phyloP scores from a whole-genome alignment of 2,888 invertebrate species.

The Sericinus montela region DNA sequence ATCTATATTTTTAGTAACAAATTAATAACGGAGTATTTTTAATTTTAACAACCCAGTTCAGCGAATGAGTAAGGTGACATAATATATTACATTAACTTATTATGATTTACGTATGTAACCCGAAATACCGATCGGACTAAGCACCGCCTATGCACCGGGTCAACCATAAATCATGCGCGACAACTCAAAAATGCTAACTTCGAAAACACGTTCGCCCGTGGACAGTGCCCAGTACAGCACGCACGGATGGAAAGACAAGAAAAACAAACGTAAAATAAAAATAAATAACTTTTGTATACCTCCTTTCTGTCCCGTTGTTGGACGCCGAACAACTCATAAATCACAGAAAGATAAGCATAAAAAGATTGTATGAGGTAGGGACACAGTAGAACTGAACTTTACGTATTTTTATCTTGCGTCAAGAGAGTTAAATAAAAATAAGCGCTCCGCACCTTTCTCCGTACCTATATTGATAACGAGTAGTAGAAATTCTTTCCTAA shows the following conservation, averaged over 20 bases:
- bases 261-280: constrained; percentile 78
- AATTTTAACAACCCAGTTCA: constrained; percentile 23
- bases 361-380: constrained; percentile 77
- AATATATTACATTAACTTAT: constrained; percentile 33
- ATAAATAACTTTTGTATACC: constrained; percentile 79
- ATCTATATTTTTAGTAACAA: neutral
- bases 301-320: constrained; percentile 77
- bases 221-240: constrained; percentile 74
- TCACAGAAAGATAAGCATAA: constrained; percentile 79
- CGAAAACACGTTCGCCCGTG: constrained; percentile 73
- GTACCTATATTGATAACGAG: no score
- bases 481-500: no score
- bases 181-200: constrained; percentile 78
- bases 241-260: constrained; percentile 73
- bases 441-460: constrained; percentile 57
- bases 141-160: constrained; percentile 72
- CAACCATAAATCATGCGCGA: constrained; percentile 73
- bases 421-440: constrained; percentile 51
- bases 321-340: constrained; percentile 76
- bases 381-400: constrained; percentile 76
- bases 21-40: constrained; percentile 1
- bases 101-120: constrained; percentile 65
- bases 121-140: constrained; percentile 75
- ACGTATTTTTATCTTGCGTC: constrained; percentile 73
- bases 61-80: constrained; percentile 33